Base-by-base conservation (phyloP, 1,140 invertebrate genomes). In the Scaptomyza hsui region DNA sequence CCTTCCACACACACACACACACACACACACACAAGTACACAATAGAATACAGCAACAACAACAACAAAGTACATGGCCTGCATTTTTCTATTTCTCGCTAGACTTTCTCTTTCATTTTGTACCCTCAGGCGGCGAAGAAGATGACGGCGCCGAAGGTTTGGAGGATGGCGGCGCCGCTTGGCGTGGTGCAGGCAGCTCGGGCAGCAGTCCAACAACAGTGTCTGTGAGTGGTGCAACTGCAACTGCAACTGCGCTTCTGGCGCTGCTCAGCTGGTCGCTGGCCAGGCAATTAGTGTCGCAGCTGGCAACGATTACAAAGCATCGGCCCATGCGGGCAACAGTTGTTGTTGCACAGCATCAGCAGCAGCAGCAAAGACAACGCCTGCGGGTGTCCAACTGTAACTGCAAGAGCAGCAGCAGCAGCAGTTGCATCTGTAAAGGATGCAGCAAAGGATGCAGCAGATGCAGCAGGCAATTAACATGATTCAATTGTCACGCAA, bases 71-170 rank as follows among this genome's bases (percentile, higher is more conserved):
- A 88, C 68, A 80, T 81, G 77, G 55, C 69, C 65, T 81, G 74
- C 77, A 61, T 77, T 74, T 88, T 45, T 88, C 78, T 88, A 89
- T 88, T 88, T 88, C 72, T 78, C 78, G 83, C 79, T 88, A 88
- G 82, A 88, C 67, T 76, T 88, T 77, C 29, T 86, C 61, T 88
- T 78, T 88, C 72, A 56, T 88, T 82, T 79, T 85, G 76, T 85
- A 85, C 59, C 78, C 83, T 88, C 82, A 88, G 82, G 82, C 82
- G 82, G 82, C 82, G 82, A 82, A 89, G 82, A 88, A 42, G 83
- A 86, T 42, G 82, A 86, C 35, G 82, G 72, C 18, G 60, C 55
- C 55, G 81, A 83, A 21, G 82, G 83, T 37, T 24, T 70, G 39
- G 83, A 88, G 71, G 82, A 88, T 26, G 83, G 83, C 9, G 82